Base-by-base conservation (phyloP, 2,888 invertebrate species). In the Hirtodrosophila cameraria region DNA sequence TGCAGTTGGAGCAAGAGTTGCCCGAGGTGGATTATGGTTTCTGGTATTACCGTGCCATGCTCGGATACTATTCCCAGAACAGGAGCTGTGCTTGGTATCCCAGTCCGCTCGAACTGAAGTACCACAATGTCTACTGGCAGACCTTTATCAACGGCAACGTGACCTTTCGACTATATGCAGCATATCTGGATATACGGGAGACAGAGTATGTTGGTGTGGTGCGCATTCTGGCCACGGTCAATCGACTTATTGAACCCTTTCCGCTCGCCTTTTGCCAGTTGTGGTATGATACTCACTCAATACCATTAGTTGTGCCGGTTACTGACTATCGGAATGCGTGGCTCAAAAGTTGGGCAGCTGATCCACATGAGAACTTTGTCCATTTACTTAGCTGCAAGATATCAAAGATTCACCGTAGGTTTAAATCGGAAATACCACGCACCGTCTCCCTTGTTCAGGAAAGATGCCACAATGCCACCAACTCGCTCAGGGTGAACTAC, bases 41-140 rank as follows among this genome's bases (percentile, higher is more conserved):
- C 15, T 69, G 68, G 68, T 58, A 71, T 42, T 27, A 45, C 5
- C 16, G 25, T 12, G 68, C 71, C 15, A 58, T 49, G 20, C 58
- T 58, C 6, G 2, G 8, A 2, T 8, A 7, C 23, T 23, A 23
- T 23, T 2, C 23, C 7, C 23, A 23, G 2, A 23, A 23, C 23
- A 3, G 9, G 0, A 92, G 93, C 59, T 96, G 96, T 91, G 95
- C 96, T 23, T 93, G 94, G 70, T 96, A 95, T 89, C 97, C 97
- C 0, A 94, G 94, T 61, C 94, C 97, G 68, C 95, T 94, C 90
- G 96, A 97, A 83, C 91, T 97, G 55, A 95, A 97, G 90, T 96
- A 96, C 91, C 96, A 96, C 91, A 97, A 97, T 90, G 93, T 96
- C 46, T 97, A 97, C 90, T 97, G 97, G 97, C 97, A 97, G 91